phyloP scores from a whole-genome alignment of 2,888 invertebrate genomes.

The Xiphydria camelus region DNA sequence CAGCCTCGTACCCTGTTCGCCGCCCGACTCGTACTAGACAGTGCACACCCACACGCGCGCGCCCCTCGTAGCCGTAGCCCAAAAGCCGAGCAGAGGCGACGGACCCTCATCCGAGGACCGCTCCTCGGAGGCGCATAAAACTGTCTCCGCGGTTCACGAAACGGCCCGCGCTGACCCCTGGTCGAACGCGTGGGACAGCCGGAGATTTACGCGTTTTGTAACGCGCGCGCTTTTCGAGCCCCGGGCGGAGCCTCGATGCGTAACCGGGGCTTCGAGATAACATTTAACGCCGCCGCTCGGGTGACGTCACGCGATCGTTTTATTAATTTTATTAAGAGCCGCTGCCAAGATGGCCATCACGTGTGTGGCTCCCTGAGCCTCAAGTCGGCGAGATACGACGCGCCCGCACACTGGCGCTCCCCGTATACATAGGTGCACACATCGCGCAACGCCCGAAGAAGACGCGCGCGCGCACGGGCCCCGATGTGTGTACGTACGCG shows the following conservation, averaged over 20 bases:
- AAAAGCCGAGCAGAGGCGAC: too few relatives aligned
- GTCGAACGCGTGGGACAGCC: slow-evolving; percentile 15
- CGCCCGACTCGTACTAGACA: too few relatives aligned
- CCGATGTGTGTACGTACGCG: too few relatives aligned
- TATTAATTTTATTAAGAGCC: slow-evolving; percentile 11
- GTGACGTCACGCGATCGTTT: slow-evolving; percentile 9
- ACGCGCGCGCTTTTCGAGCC: too few relatives aligned
- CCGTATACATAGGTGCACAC: neutral
- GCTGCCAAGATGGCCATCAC: slow-evolving; percentile 33
- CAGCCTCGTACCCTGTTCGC: too few relatives aligned
- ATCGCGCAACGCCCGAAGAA: neutral
- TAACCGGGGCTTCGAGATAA: slow-evolving; percentile 1
- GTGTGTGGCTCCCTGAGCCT: slow-evolving; percentile 25
- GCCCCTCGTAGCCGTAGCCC: too few relatives aligned
- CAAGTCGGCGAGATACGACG: neutral
- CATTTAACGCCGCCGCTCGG: neutral
- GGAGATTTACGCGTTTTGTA: slow-evolving; percentile 29
- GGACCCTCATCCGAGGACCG: too few relatives aligned
- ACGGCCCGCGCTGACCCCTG: slow-evolving; percentile 13
- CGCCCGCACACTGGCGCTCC: neutral
- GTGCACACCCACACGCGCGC: too few relatives aligned
- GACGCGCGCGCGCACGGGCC: neutral
- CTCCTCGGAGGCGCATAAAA: too few relatives aligned
- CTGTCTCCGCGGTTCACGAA: slow-evolving; percentile 26
- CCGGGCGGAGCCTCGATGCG: too few relatives aligned